Evolutionary conservation across 2,113 vertebrate species (phyloP).

Genomic region (Cepphus grylle): DNA sequence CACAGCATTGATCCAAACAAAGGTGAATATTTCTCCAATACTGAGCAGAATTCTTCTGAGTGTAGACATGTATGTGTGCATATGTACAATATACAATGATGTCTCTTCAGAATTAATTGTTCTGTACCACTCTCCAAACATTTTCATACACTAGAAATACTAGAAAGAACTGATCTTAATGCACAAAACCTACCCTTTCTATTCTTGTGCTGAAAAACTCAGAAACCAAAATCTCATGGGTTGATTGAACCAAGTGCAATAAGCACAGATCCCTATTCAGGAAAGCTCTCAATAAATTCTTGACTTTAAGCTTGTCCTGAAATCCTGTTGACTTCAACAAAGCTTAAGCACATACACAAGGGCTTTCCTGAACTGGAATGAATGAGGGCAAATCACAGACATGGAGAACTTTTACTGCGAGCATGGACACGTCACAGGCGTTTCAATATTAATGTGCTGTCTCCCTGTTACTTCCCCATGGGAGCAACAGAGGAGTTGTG

Average conservation of each 20-base stretch:
- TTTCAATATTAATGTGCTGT: slow-evolving; percentile 47
- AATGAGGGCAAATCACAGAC: neutral
- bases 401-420: slow-evolving; percentile 11
- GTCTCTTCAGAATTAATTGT: slow-evolving; percentile 52
- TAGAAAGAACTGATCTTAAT: slow-evolving; percentile 36
- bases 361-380: slow-evolving; percentile 35
- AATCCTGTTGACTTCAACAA: slow-evolving; percentile 14
- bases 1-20: slow-evolving; percentile 66
- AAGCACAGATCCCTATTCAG: slow-evolving; percentile 51
- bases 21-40: slow-evolving; percentile 66
- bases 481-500: slow-evolving; percentile 2
- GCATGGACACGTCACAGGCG: neutral
- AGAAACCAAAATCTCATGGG: slow-evolving; percentile 59
- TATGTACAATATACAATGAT: slow-evolving; percentile 9
- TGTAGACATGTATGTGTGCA: slow-evolving; percentile 14
- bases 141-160: slow-evolving; percentile 10
- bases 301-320: slow-evolving; percentile 36
- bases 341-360: slow-evolving; percentile 25
- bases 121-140: slow-evolving; percentile 50
- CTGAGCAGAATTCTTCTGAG: slow-evolving; percentile 47
- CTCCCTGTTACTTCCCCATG: slow-evolving; percentile 29
- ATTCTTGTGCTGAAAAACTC: slow-evolving; percentile 47
- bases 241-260: slow-evolving; percentile 62
- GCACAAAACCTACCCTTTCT: slow-evolving; percentile 39
- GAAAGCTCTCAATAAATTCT: neutral